These are phyloP conservation scores for Alligator sinensis DNA, from an alignment of 2,113 vertebrate species.

Conservation along the genomic window DNA sequence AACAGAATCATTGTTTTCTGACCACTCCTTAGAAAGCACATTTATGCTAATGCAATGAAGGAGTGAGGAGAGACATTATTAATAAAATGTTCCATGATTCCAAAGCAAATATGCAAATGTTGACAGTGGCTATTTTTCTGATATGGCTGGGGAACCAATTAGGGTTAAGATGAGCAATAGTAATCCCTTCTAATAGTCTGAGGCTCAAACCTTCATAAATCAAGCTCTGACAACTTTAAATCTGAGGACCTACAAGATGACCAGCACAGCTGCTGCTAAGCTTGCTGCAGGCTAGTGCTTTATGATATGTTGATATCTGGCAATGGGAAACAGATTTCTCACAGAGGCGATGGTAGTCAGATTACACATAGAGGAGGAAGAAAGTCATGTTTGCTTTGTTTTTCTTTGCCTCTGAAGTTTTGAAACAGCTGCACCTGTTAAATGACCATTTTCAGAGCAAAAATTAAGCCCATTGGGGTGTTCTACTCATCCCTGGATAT, in stretches of 20 bases:
- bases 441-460: background rate
- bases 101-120: background rate
- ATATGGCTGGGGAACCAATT: background rate
- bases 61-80: background rate
- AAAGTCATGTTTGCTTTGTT: conserved; percentile 5
- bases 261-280: conserved; percentile 22
- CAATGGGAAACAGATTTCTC: conserved; percentile 24
- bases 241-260: conserved; percentile 23
- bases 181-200: conserved; percentile 22
- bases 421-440: background rate
- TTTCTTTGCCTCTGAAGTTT: background rate
- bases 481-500: background rate
- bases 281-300: conserved; percentile 30
- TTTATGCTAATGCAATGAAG: background rate
- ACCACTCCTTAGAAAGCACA: background rate
- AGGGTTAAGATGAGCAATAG: conserved; percentile 16
- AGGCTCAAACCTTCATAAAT: conserved; percentile 56
- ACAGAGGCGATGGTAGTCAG: background rate
- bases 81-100: background rate
- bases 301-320: background rate
- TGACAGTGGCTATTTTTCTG: conserved; percentile 6
- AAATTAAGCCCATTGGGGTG: background rate
- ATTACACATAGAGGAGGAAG: background rate
- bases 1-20: background rate
- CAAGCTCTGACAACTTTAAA: conserved; percentile 43